These are phyloP conservation scores for Triplophysa tibetana DNA, from an alignment of 2,113 vertebrate species.

Conservation along the genomic window DNA sequence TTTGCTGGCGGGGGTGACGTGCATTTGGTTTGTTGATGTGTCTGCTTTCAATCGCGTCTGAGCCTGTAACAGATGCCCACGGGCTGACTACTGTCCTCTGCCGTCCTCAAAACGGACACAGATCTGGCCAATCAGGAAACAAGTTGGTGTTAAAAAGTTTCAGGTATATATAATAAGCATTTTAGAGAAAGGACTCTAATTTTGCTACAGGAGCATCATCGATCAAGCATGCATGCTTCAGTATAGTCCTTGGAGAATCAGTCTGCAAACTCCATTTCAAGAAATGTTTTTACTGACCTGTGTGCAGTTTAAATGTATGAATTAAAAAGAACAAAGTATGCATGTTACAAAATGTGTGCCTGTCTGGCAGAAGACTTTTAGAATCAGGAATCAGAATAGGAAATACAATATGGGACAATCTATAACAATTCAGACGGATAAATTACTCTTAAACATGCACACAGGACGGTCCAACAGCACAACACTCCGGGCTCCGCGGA, in stretches of 20 bases:
- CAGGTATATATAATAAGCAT: no score
- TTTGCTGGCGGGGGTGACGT: background rate
- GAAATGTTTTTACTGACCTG: background rate
- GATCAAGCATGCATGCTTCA: no score
- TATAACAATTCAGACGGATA: background rate
- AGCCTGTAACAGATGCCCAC: background rate
- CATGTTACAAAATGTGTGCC: background rate
- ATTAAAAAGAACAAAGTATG: background rate
- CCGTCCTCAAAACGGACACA: background rate
- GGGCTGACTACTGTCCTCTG: background rate
- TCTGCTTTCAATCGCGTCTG: conserved; percentile 19
- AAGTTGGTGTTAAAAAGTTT: no score
- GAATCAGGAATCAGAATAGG: background rate
- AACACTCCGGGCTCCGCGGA: background rate
- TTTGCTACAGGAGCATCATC: no score
- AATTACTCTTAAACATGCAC: conserved; percentile 20
- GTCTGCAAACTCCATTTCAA: no score
- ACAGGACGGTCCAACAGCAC: background rate
- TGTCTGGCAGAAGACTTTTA: background rate
- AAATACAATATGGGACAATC: background rate
- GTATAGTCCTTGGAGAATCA: no score
- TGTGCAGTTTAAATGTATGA: background rate
- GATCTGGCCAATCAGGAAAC: conserved; percentile 3
- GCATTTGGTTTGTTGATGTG: conserved; percentile 29
- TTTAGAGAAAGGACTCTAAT: no score